Conservation (phyloP, 2,113 vertebrate genomes). For the Eubucco bourcierii region DNA sequence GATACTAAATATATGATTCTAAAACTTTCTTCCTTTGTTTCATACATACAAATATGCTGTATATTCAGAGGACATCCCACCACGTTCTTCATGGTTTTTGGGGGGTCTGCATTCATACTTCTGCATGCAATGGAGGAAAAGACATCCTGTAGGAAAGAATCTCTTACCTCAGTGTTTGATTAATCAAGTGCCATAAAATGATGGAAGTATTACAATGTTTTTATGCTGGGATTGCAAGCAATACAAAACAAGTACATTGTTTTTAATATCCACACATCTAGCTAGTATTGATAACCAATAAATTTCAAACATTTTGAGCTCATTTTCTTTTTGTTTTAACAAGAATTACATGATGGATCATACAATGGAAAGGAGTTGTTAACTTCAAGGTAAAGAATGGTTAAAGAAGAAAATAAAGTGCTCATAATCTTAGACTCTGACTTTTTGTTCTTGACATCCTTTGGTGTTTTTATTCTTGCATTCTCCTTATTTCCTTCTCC, state of each 20-base stretch:
- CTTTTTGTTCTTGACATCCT: background rate
- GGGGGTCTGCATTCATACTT: background rate
- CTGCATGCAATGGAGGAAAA: background rate
- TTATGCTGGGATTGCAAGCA: background rate
- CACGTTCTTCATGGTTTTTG: background rate
- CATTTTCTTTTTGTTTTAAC: background rate
- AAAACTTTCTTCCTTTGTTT: background rate
- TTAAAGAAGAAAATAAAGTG: background rate
- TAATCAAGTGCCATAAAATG: background rate
- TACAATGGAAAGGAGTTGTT: background rate
- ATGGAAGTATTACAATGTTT: background rate
- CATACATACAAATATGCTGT: background rate
- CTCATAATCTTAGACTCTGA: background rate
- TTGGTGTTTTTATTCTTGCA: background rate
- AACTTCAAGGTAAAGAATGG: background rate
- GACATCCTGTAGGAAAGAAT: background rate
- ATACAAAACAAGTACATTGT: background rate
- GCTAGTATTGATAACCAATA: background rate
- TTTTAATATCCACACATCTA: background rate
- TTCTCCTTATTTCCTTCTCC: background rate
- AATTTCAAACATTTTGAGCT: background rate
- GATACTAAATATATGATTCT: background rate
- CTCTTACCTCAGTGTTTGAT: background rate
- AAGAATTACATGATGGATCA: background rate
- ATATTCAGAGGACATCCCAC: background rate